phyloP scores from a whole-genome alignment of 2,888 invertebrate species.

The Idaea aversata region DNA sequence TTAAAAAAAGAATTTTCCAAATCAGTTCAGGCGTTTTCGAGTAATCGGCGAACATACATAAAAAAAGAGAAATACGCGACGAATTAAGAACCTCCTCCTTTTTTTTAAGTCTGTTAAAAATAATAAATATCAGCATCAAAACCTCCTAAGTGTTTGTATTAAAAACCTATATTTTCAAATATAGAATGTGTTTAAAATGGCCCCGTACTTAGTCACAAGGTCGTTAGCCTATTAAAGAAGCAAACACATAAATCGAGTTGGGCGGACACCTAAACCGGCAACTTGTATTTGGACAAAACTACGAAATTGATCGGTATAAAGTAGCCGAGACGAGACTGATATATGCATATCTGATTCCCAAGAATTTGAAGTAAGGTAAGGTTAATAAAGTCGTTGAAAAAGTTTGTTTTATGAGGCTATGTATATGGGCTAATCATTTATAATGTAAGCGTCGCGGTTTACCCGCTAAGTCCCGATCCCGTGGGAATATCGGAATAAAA shows the following conservation, averaged over 20 bases:
- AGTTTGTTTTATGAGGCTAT: background rate
- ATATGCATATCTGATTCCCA: background rate
- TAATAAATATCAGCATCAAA: background rate
- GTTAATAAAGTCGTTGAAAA: background rate
- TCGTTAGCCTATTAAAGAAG: constrained; percentile 33
- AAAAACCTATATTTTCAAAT: background rate
- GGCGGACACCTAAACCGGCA: constrained; percentile 48
- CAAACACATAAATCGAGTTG: constrained; percentile 38
- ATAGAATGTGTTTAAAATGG: background rate
- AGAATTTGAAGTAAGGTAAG: background rate
- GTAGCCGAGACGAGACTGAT: background rate
- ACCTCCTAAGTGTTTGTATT: background rate
- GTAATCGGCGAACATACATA: too few species aligned
- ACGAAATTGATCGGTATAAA: constrained; percentile 11
- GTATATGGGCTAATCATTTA: too few species aligned
- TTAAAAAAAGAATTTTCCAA: too few species aligned
- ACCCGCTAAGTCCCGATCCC: too few species aligned
- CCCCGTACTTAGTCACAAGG: constrained; percentile 34
- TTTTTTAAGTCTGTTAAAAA: too few species aligned
- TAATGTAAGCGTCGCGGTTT: too few species aligned
- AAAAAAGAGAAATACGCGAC: too few species aligned
- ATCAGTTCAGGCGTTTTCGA: too few species aligned
- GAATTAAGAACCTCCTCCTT: too few species aligned
- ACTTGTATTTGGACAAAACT: constrained; percentile 41
- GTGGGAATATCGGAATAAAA: too few species aligned